These are phyloP conservation scores for Cnemophilus loriae DNA, from an alignment of 2,113 vertebrate genomes.

Conservation along the genomic window DNA sequence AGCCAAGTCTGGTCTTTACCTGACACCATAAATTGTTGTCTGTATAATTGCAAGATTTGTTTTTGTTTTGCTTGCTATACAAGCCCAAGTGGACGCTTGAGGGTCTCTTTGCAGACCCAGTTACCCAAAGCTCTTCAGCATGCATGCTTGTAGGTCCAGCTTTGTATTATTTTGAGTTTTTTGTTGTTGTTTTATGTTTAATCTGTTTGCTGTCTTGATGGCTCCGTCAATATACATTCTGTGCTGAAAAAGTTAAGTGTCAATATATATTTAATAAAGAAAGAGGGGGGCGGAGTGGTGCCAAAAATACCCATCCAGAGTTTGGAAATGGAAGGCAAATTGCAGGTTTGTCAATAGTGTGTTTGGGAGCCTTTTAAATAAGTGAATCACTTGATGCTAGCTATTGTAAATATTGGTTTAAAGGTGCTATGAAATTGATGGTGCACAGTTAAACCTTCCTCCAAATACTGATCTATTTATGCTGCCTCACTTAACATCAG, in stretches of 20 bases:
- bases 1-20: not conserved
- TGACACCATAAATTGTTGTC: not conserved
- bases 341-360: slow-evolving; percentile 42
- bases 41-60: not conserved
- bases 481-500: not conserved
- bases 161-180: slow-evolving; percentile 39
- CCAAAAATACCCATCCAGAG: not conserved
- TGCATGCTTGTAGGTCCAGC: not conserved
- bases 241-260: slow-evolving; percentile 8
- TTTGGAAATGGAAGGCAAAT: slow-evolving; percentile 31
- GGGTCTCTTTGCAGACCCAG: not conserved
- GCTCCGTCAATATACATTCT: slow-evolving; percentile 14
- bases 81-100: not conserved
- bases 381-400: slow-evolving; percentile 19
- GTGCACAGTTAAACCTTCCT: slow-evolving; percentile 28
- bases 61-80: not conserved
- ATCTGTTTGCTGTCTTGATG: slow-evolving; percentile 48
- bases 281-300: not conserved
- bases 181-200: slow-evolving; percentile 45
- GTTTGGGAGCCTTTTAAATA: slow-evolving; percentile 29
- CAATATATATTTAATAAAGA: slow-evolving; percentile 2
- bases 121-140: not conserved
- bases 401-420: slow-evolving; percentile 53
- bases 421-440: slow-evolving; percentile 33
- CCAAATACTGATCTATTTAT: slow-evolving; percentile 29